These are phyloP conservation scores for Ceuthmochares aereus DNA, from an alignment of 2,113 vertebrate genomes.

Conservation along the genomic window DNA sequence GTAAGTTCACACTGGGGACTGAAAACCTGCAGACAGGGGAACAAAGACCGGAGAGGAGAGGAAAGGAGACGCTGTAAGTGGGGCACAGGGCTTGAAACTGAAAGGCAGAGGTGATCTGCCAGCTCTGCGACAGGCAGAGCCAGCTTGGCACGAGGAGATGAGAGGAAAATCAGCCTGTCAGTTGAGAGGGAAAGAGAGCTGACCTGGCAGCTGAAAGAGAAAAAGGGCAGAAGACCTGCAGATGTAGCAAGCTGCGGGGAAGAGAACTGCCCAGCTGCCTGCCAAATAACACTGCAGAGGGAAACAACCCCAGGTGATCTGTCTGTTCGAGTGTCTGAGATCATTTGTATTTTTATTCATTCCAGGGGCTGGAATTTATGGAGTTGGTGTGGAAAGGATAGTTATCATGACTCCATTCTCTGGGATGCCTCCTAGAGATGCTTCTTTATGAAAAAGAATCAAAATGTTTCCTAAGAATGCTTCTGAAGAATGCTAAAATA, in stretches of 20 bases:
- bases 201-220: not conserved
- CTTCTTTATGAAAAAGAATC: not conserved
- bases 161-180: not conserved
- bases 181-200: not conserved
- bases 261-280: conserved; percentile 56
- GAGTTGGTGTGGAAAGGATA: not conserved
- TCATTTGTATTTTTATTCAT: conserved; percentile 1
- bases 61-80: not conserved
- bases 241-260: conserved; percentile 31
- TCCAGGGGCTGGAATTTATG: not conserved
- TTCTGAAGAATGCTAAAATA: not conserved
- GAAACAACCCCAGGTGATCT: conserved; percentile 6
- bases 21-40: not conserved
- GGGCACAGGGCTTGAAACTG: not conserved
- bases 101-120: not conserved
- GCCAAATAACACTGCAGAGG: conserved; percentile 17
- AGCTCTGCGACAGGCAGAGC: not conserved
- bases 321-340: conserved; percentile 6
- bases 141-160: not conserved
- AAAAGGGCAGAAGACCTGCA: conserved; percentile 23
- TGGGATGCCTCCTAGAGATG: not conserved
- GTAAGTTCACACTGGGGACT: not conserved
- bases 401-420: not conserved
- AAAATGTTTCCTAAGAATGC: not conserved
- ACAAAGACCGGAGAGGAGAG: not conserved